phyloP scores from a whole-genome alignment of 2,797 vertebrate genomes.

The Aphelocoma californica region DNA sequence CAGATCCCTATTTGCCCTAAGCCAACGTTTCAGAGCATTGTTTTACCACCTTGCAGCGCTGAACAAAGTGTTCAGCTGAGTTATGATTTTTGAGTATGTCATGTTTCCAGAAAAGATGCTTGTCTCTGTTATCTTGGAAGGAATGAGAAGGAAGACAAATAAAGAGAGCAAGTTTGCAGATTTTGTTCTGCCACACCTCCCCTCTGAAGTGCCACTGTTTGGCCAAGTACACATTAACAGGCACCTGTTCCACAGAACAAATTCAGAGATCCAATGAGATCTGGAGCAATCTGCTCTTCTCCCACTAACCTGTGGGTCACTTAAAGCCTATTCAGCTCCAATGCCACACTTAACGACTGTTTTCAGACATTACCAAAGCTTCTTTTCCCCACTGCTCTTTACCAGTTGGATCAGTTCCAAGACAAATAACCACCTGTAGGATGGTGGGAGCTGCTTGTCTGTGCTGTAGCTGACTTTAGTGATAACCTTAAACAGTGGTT shows the following conservation, averaged over 20 bases:
- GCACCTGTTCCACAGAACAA: not conserved
- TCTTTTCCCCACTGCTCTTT: not conserved
- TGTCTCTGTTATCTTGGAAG: not conserved
- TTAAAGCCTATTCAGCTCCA: not conserved
- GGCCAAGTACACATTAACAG: not conserved
- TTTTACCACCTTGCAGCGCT: not conserved
- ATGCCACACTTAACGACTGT: not conserved
- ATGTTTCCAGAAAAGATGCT: conserved; percentile 23
- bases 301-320: not conserved
- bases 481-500: not conserved
- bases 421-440: not conserved
- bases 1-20: conserved; percentile 18
- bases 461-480: not conserved
- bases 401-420: not conserved
- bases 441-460: not conserved
- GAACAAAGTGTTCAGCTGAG: conserved; percentile 5
- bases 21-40: not conserved
- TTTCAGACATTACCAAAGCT: not conserved
- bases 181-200: not conserved
- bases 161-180: not conserved
- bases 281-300: not conserved
- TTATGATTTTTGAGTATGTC: not conserved
- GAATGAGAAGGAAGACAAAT: not conserved
- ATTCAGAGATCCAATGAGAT: not conserved
- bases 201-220: not conserved